These are phyloP conservation scores for Lanius ludovicianus DNA, from an alignment of 2,113 vertebrate genomes.

Conservation along the genomic window DNA sequence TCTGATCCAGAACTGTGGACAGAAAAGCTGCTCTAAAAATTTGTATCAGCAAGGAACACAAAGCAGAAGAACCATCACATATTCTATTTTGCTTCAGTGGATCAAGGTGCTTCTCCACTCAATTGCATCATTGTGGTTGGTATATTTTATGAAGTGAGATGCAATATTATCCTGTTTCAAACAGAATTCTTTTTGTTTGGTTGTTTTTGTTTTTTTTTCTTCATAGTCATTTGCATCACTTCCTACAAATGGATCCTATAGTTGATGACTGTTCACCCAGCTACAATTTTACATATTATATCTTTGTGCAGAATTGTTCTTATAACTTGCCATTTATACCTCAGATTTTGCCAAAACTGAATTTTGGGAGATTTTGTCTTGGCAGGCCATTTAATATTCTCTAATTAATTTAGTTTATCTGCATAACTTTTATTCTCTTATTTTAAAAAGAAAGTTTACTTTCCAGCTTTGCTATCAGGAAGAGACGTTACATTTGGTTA, in stretches of 20 bases:
- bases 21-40: background rate
- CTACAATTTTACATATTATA: background rate
- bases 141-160: background rate
- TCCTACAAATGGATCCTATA: background rate
- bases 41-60: background rate
- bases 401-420: background rate
- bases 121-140: background rate
- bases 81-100: background rate
- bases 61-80: background rate
- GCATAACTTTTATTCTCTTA: background rate
- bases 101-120: background rate
- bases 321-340: background rate
- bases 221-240: background rate
- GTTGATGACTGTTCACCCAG: background rate
- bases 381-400: background rate
- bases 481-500: background rate
- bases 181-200: background rate
- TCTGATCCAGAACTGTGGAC: background rate
- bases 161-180: background rate
- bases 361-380: background rate
- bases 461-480: background rate
- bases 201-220: background rate
- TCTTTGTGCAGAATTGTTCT: background rate
- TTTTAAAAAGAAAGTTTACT: background rate
- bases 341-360: background rate